phyloP scores from a whole-genome alignment of 2,797 vertebrate species.

The Girardinus metallicus region DNA sequence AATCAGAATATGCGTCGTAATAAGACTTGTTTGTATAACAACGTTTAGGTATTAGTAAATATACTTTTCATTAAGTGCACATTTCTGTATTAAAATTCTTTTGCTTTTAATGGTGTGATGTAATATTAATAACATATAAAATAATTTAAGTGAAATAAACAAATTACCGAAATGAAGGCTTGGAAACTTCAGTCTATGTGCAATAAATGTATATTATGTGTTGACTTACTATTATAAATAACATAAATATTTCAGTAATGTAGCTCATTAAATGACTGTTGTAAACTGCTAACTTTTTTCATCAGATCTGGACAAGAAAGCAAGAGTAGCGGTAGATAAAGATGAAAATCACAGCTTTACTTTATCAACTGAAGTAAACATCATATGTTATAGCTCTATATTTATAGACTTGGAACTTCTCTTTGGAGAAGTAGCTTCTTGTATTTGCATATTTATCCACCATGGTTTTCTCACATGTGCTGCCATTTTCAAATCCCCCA shows the following conservation, averaged over 20 bases:
- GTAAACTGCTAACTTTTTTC: background rate
- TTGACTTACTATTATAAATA: background rate
- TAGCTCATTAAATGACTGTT: background rate
- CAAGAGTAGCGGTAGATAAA: background rate
- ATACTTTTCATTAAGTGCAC: background rate
- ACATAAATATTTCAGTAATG: background rate
- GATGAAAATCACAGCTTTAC: background rate
- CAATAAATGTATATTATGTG: background rate
- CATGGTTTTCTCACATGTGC: background rate
- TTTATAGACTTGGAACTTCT: background rate
- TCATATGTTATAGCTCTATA: background rate
- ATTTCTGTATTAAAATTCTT: background rate
- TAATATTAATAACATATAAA: background rate
- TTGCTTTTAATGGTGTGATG: background rate
- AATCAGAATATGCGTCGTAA: background rate
- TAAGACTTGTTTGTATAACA: background rate
- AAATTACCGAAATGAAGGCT: background rate
- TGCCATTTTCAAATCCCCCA: background rate
- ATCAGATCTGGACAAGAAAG: background rate
- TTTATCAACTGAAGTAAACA: background rate
- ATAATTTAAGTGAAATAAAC: background rate
- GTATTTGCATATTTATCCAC: constrained; percentile 3
- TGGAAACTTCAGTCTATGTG: background rate
- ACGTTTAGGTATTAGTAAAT: background rate
- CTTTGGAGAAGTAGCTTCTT: background rate